Evolutionary conservation across 2,113 vertebrate species (phyloP), one percentile per base, ranked within the genome.

Genomic region (Rhinopomastus cyanomelas): DNA sequence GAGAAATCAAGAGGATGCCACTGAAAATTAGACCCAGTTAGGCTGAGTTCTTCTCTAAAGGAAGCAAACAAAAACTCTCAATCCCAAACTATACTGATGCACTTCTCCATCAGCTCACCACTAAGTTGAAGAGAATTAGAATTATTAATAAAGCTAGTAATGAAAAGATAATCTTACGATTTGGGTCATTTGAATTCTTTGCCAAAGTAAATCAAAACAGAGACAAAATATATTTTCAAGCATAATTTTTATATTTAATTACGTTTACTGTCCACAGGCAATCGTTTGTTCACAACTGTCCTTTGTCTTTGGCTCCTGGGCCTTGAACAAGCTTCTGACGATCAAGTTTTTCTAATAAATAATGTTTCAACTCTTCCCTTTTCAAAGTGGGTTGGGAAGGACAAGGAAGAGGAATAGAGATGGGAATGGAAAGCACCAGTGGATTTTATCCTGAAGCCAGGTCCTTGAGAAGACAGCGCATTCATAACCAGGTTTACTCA

Each of bases 1-100:
- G 83, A 90, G 91, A 96, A 95, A 94, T 73, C 64, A 90, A 94
- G 87, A 94, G 87, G 87, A 81, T 86, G 57, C 46, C 95, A 75
- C 74, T 76, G 83, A 61, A 95, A 93, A 92, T 62, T 92, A 89
- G 37, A 77, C 89, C 25, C 44, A 55, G 11, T 46, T 93, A 88
- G 81, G 89, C 80, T 89, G 34, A 17, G 29, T 92, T 92, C 71
- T 93, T 93, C 67, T 51, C 64, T 75, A 74, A 92, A 82, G 42
- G 85, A 84, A 85, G 68, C n/a, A 85, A 56, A 49, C 25, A n/a
- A 56, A 87, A 23, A 0, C 3, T 7, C 9, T 42, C 17, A 37
- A 4, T 56, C 29, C 56, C 62, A 48, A 46, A 62, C 1, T 10
- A 37, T 64, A 37, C 16, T 76, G 71, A 26, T 66, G 7, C 1